These are phyloP conservation scores for Desmodus rotundus DNA, from an alignment of 2,113 vertebrate species.

Conservation along the genomic window DNA sequence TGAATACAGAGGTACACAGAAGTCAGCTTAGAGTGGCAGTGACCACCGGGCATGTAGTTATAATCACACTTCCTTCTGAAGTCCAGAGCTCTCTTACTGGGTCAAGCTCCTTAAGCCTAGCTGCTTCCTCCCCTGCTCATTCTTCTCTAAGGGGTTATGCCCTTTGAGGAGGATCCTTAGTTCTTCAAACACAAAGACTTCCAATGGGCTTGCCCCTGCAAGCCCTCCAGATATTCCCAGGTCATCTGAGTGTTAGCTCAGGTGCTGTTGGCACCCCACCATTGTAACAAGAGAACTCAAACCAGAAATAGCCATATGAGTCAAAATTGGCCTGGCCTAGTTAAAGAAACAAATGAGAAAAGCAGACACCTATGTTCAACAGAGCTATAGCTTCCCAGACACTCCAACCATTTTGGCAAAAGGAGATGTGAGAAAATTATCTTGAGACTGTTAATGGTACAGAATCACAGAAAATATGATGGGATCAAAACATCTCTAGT, in stretches of 20 bases:
- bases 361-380: background rate
- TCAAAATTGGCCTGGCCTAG: conserved; percentile 42
- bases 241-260: background rate
- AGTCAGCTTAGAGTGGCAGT: background rate
- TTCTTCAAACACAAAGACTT: conserved; percentile 2
- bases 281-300: background rate
- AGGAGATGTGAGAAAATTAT: conserved; percentile 51
- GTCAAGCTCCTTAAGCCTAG: background rate
- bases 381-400: conserved; percentile 1
- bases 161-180: background rate
- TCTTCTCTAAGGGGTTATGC: background rate
- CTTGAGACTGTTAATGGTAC: conserved; percentile 52
- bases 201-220: background rate
- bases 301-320: background rate
- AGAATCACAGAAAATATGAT: conserved; percentile 56
- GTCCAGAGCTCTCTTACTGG: background rate
- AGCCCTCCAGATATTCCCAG: background rate
- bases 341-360: conserved; percentile 47
- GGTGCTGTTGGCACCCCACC: background rate
- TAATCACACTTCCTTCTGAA: background rate
- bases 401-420: conserved; percentile 39
- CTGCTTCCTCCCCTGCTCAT: background rate
- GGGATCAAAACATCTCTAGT: conserved; percentile 47
- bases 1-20: background rate
- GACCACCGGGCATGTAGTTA: background rate